phyloP scores from a whole-genome alignment of 2,113 vertebrate genomes.

The Tenebrosternarchus preto region DNA sequence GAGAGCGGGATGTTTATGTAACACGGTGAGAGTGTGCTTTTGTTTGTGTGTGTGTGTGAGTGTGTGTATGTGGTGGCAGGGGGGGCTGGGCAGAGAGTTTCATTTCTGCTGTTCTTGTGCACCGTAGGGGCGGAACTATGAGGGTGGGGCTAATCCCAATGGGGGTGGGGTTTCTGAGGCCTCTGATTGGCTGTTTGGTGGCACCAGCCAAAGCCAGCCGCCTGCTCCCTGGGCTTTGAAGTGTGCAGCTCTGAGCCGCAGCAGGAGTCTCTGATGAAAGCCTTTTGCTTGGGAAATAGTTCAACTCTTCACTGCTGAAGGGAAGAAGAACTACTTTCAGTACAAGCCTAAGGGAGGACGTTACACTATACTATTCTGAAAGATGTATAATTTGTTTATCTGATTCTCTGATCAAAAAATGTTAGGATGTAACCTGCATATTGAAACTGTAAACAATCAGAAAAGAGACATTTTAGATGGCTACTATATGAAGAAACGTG shows the following conservation, averaged over 20 bases:
- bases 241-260: conserved; percentile 51
- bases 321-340: conserved; percentile 35
- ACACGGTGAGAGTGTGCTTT: neutral
- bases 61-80: conserved; percentile 30
- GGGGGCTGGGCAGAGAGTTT: neutral
- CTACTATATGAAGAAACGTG: neutral
- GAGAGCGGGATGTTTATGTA: conserved; percentile 46
- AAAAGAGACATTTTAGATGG: no score
- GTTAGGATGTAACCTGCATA: no score
- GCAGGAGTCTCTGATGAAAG: conserved; percentile 56
- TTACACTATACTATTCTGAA: conserved; percentile 28
- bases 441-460: no score
- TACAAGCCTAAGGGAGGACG: neutral
- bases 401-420: no score
- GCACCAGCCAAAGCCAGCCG: conserved; percentile 47
- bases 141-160: conserved; percentile 30
- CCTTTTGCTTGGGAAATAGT: conserved; percentile 53
- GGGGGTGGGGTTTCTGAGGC: conserved; percentile 40
- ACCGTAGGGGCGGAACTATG: conserved; percentile 47
- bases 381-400: neutral
- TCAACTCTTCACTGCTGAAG: conserved; percentile 44
- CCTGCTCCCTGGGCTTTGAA: conserved; percentile 56
- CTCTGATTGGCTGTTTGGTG: conserved; percentile 61
- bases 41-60: conserved; percentile 11
- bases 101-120: conserved; percentile 36